phyloP scores from a whole-genome alignment of 2,888 invertebrate genomes.

The Leistus spinibarbis region DNA sequence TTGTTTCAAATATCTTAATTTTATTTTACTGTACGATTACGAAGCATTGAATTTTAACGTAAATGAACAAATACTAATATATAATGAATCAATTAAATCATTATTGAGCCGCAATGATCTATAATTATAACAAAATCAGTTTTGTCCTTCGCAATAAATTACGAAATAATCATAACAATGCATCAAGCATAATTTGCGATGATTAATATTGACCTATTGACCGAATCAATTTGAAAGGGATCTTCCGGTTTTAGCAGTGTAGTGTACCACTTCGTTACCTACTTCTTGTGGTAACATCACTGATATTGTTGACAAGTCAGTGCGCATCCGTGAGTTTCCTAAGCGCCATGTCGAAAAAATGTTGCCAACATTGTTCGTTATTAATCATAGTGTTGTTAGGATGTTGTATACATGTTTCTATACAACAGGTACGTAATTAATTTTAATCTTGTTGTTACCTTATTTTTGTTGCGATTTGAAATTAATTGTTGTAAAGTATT shows the following conservation, averaged over 20 bases:
- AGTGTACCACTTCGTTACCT: slow-evolving; percentile 29
- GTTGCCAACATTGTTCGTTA: background rate
- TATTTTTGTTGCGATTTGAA: background rate
- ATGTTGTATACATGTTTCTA: slow-evolving; percentile 6
- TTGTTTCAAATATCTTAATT: no score
- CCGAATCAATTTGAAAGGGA: slow-evolving; percentile 1
- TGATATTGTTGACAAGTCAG: background rate
- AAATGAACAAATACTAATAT: background rate
- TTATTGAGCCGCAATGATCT: background rate
- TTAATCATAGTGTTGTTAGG: slow-evolving; percentile 15
- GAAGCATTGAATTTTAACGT: no score
- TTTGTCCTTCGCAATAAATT: background rate
- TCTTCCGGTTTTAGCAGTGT: background rate
- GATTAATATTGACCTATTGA: background rate
- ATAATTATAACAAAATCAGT: background rate
- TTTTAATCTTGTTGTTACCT: background rate
- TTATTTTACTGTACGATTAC: no score
- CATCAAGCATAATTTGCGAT: background rate
- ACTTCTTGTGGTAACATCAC: slow-evolving; percentile 11
- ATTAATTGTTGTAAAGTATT: no score
- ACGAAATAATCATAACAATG: background rate
- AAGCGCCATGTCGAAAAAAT: background rate
- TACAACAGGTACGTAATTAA: slow-evolving; percentile 20
- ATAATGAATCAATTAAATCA: background rate
- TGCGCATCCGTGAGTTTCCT: background rate